phyloP scores from a whole-genome alignment of 1,140 invertebrate genomes.

The Aphaenogaster ashmeadi region DNA sequence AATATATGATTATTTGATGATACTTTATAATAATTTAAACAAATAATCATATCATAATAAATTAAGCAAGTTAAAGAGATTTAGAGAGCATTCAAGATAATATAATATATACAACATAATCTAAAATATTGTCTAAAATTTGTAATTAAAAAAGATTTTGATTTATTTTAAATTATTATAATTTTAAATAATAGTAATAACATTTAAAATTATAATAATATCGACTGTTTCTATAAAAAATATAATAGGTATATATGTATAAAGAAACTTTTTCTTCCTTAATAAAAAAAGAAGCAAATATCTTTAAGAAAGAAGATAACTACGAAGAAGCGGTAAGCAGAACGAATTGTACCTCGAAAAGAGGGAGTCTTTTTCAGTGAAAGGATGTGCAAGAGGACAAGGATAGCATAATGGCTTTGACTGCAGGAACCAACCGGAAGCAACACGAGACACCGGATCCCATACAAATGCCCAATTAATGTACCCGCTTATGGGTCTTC shows the following conservation, averaged over 20 bases:
- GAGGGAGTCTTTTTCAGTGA: constrained; percentile 28
- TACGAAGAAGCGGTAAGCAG: background rate
- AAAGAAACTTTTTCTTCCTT: background rate
- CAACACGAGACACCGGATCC: constrained; percentile 71
- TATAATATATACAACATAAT: background rate
- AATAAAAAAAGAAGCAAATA: background rate
- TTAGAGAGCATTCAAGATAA: background rate
- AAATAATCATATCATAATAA: constrained; percentile 7
- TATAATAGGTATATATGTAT: background rate
- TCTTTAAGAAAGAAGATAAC: constrained; percentile 5
- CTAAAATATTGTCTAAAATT: background rate
- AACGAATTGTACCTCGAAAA: background rate
- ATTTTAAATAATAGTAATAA: background rate
- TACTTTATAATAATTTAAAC: background rate
- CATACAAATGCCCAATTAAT: constrained; percentile 81
- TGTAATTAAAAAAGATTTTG: background rate
- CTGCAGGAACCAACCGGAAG: constrained; percentile 73
- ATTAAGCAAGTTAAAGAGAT: background rate
- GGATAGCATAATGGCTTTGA: constrained; percentile 51
- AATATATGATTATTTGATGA: background rate
- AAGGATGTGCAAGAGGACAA: background rate
- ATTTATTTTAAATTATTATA: background rate
- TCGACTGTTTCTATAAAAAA: background rate
- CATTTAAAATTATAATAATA: background rate
- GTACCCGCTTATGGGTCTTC: constrained; percentile 63